phyloP scores from a whole-genome alignment of 1,140 invertebrate species.

The Charaxes varanes region DNA sequence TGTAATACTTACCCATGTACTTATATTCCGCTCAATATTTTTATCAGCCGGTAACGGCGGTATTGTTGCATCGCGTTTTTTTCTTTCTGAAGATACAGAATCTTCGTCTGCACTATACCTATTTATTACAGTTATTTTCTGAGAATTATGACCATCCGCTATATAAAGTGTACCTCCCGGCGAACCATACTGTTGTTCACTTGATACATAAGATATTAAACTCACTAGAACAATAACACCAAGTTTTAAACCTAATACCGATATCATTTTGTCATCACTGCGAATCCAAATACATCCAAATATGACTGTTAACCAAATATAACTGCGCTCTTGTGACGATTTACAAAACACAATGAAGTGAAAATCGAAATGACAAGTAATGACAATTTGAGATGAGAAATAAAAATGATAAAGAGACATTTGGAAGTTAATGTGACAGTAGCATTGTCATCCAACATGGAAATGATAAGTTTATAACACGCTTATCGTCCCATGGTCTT shows the following conservation, averaged over 20 bases:
- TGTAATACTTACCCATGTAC: slow-evolving; percentile 63
- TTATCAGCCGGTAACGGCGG: slow-evolving; percentile 34
- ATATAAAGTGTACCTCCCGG: slow-evolving; percentile 51
- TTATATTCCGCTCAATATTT: slow-evolving; percentile 36
- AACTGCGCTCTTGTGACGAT: slow-evolving; percentile 24
- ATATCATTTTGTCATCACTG: slow-evolving; percentile 67
- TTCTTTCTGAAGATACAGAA: slow-evolving; percentile 32
- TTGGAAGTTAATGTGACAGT: too few species aligned
- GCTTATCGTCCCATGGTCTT: too few species aligned
- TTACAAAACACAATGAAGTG: slow-evolving; percentile 12
- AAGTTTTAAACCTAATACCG: slow-evolving; percentile 42
- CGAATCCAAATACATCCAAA: slow-evolving; percentile 34
- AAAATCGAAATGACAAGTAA: slow-evolving; percentile 12
- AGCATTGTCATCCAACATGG: too few species aligned
- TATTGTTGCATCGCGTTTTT: slow-evolving; percentile 51
- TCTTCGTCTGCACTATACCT: slow-evolving; percentile 29
- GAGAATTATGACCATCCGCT: slow-evolving; percentile 27
- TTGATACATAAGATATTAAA: slow-evolving; percentile 42
- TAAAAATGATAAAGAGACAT: too few species aligned
- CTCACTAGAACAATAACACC: slow-evolving; percentile 37
- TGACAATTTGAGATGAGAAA: too few species aligned
- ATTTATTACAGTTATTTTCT: slow-evolving; percentile 46
- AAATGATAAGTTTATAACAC: too few species aligned
- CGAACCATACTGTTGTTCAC: slow-evolving; percentile 39
- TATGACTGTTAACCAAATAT: slow-evolving; percentile 30